Evolutionary conservation across 2,797 vertebrate genomes (phyloP), one percentile per base, ranked within the genome.

Genomic region (Pristis pectinata): DNA sequence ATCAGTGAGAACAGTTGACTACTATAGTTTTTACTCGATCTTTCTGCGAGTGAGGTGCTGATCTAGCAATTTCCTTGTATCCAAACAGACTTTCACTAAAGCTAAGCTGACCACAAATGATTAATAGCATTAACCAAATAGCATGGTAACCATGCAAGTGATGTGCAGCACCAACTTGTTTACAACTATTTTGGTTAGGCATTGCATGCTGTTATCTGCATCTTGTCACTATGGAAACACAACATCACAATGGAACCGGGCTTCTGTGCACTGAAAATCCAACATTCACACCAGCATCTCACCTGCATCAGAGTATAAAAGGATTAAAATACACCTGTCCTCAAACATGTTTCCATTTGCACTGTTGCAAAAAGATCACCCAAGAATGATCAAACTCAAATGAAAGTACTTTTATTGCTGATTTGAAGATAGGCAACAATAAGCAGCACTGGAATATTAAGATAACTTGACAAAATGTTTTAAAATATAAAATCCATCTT

Each of bases 71-170:
- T 97, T 96, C 96, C 96, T 96, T 96, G 95, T 95, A 94, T 94
- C 95, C 96, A 97, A 96, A 96, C 76, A 96, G 96, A 96, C 95
- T 96, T 96, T 97, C 95, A 96, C 96, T 96, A 96, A 95, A 97
- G 96, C 97, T 95, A 95, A 96, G 96, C 96, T 96, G 96, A 96
- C 97, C 97, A 95, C 96, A 96, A 95, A 93, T 97, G 97, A 97
- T 97, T 97, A 97, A 97, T 96, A 97, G 96, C 97, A 96, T 96
- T 94, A 76, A 76, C 97, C 96, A 97, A 97, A 97, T 96, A 97
- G 96, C 96, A 96, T 95, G 83, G 97, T 95, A 96, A 96, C 97
- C 97, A 96, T 95, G 97, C 96, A 96, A 97, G 96, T 95, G 92
- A 87, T 95, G 96, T 96, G 96, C 96, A 96, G 96, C 96, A 95